These are phyloP conservation scores for Arge pagana DNA, from an alignment of 2,888 invertebrate genomes.

Conservation along the genomic window DNA sequence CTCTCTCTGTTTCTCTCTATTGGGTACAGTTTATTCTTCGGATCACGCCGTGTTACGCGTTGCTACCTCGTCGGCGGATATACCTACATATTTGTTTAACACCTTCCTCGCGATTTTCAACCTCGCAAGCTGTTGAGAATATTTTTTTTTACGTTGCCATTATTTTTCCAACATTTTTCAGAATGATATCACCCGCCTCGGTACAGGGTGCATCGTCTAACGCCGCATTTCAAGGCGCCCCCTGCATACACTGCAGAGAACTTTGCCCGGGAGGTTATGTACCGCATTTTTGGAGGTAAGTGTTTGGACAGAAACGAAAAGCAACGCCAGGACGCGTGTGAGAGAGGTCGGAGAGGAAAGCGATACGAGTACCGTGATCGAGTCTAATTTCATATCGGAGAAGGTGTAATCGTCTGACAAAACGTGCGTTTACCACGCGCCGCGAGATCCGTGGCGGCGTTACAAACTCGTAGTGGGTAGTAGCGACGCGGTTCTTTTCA, in stretches of 20 bases:
- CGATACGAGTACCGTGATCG: neutral
- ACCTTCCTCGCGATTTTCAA: neutral
- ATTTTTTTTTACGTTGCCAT: constrained; percentile 23
- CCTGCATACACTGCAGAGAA: constrained; percentile 54
- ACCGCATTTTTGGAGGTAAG: constrained; percentile 56
- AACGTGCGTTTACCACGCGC: constrained; percentile 21
- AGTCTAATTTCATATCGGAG: neutral
- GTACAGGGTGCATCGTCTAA: constrained; percentile 41
- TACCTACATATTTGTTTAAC: neutral
- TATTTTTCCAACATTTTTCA: constrained; percentile 35
- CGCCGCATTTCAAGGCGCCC: constrained; percentile 50
- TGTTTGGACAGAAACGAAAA: constrained; percentile 3
- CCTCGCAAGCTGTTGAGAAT: neutral
- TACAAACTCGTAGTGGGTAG: constrained; percentile 12
- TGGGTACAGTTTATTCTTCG: too few species aligned
- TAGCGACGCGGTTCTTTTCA: too few species aligned
- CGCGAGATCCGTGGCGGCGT: constrained; percentile 16
- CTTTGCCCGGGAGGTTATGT: constrained; percentile 53
- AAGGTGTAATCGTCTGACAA: constrained; percentile 12
- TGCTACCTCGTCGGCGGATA: too few species aligned
- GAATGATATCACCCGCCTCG: constrained; percentile 52
- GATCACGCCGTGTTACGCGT: too few species aligned
- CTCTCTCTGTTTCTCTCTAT: too few species aligned
- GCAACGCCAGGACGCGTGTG: neutral
- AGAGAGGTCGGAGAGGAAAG: neutral